These are phyloP conservation scores for Himalopsyche tibetana DNA, from an alignment of 2,888 invertebrate species.

Conservation along the genomic window DNA sequence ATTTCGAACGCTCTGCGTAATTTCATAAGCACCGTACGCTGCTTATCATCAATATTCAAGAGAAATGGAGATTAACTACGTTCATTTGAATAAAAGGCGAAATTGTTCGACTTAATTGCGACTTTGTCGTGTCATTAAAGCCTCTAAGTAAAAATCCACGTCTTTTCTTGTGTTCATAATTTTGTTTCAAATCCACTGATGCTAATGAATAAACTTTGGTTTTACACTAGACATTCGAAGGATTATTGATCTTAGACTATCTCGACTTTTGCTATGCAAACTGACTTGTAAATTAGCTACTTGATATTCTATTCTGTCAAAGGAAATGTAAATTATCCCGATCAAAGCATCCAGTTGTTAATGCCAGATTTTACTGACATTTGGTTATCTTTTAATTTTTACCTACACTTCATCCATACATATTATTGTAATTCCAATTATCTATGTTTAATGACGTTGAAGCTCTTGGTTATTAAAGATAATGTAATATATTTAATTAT, in stretches of 20 bases:
- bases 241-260: background rate
- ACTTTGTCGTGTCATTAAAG: constrained; percentile 17
- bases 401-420: too few species aligned
- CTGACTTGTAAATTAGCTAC: background rate
- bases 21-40: constrained; percentile 10
- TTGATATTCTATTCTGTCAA: background rate
- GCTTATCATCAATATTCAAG: constrained; percentile 30
- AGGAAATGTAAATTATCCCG: background rate
- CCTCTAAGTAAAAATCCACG: background rate
- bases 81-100: constrained; percentile 34
- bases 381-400: too few species aligned
- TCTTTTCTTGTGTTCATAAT: background rate
- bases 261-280: background rate
- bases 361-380: too few species aligned
- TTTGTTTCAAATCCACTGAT: background rate
- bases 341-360: too few species aligned
- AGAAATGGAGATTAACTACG: constrained; percentile 7
- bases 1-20: background rate
- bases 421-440: too few species aligned
- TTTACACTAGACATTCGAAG: background rate
- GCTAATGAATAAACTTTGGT: background rate
- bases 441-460: too few species aligned
- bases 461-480: too few species aligned
- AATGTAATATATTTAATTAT: too few species aligned
- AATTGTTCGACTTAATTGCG: constrained; percentile 35